phyloP scores from a whole-genome alignment of 2,888 invertebrate species.

The Eristalis intricaria region DNA sequence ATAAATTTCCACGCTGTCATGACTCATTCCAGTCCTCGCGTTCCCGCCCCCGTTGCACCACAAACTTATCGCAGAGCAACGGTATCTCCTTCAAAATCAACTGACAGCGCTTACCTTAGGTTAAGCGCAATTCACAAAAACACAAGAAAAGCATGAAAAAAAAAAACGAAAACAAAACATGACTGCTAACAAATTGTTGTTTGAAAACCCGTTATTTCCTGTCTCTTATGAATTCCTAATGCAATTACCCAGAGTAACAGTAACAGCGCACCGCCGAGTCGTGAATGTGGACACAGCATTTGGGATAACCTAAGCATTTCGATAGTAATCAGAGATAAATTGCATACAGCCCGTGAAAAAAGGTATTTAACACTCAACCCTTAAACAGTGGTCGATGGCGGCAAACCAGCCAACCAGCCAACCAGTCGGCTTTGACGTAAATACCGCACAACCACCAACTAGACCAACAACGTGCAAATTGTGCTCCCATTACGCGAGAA shows the following conservation, averaged over 20 bases:
- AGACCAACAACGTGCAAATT: background rate
- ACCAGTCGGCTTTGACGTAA: too few relatives aligned
- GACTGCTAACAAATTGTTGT: background rate
- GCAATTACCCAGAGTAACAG: constrained; percentile 13
- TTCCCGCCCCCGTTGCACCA: background rate
- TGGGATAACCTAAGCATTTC: background rate
- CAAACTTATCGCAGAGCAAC: background rate
- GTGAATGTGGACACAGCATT: background rate
- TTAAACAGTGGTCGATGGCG: background rate
- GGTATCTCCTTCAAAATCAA: background rate
- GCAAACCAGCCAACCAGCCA: background rate
- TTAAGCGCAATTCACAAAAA: background rate
- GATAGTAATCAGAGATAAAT: background rate
- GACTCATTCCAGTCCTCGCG: background rate
- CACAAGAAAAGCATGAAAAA: too few relatives aligned
- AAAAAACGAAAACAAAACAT: background rate
- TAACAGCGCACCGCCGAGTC: background rate
- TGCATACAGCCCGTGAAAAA: background rate
- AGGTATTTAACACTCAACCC: background rate
- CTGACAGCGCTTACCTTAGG: background rate
- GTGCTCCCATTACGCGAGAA: background rate
- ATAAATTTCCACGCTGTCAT: background rate
- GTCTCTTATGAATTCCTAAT: background rate
- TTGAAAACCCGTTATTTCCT: background rate
- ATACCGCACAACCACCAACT: background rate